Conservation (phyloP, 2,113 vertebrate species). For the rabbit (Oryctolagus cuniculus) region DNA sequence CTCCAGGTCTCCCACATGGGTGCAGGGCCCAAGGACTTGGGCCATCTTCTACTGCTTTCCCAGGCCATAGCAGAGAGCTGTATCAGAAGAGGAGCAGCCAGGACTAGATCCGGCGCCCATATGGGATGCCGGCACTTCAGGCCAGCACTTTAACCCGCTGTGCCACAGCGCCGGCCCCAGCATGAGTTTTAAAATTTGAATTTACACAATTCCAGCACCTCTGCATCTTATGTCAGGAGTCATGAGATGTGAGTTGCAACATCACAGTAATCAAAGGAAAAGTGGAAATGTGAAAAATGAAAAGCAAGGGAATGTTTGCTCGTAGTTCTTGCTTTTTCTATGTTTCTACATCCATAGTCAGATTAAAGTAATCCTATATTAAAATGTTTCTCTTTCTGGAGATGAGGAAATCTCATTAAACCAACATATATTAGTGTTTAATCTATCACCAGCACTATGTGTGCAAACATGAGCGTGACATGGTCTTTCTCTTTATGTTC, state of each 20-base stretch:
- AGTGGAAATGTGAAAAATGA: conserved; percentile 8
- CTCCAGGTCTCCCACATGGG: no score
- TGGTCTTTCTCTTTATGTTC: not conserved
- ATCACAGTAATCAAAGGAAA: not conserved
- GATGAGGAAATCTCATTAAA: not conserved
- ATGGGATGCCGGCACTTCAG: no score
- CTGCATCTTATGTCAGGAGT: not conserved
- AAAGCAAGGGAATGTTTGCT: not conserved
- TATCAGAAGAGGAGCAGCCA: no score
- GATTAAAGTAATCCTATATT: not conserved
- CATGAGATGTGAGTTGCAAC: not conserved
- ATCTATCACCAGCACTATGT: not conserved
- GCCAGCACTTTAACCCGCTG: no score
- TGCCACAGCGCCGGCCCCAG: not conserved
- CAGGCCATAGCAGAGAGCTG: no score
- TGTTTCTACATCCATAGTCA: not conserved
- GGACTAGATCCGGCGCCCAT: no score
- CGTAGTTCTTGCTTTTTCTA: not conserved
- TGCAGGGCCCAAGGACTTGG: no score
- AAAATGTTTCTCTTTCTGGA: not conserved
- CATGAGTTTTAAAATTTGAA: not conserved
- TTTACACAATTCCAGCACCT: not conserved
- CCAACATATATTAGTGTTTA: not conserved
- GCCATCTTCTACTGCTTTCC: no score
- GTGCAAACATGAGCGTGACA: not conserved